phyloP scores from a whole-genome alignment of 2,888 invertebrate species.

The Polyploca ridens region DNA sequence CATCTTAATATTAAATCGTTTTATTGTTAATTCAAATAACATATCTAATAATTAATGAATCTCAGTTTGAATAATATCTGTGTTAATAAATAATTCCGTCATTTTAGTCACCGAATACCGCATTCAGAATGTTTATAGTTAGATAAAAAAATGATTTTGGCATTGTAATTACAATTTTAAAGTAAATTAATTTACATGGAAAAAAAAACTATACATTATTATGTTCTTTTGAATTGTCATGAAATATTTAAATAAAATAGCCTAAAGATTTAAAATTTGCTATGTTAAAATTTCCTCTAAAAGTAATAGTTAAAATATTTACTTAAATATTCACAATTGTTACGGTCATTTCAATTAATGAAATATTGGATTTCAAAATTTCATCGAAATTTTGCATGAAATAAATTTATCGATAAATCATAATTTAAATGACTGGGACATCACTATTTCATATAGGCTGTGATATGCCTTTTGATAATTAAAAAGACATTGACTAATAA shows the following conservation, averaged over 20 bases:
- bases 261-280: not conserved
- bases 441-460: not conserved
- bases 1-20: not conserved
- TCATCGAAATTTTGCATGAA: not conserved
- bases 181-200: too few species aligned
- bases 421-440: not conserved
- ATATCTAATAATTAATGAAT: not conserved
- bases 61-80: not conserved
- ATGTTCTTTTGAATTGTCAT: not conserved
- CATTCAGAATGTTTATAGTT: too few species aligned
- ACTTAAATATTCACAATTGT: not conserved
- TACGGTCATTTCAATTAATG: not conserved
- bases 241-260: not conserved
- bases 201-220: not conserved
- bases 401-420: not conserved
- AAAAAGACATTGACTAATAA: not conserved
- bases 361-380: not conserved
- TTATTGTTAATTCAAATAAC: not conserved
- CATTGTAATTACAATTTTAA: too few species aligned
- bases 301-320: not conserved
- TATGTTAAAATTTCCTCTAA: not conserved
- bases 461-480: not conserved
- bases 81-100: not conserved
- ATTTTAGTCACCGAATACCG: too few species aligned
- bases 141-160: too few species aligned